Evolutionary conservation across 2,797 vertebrate species (phyloP).

Genomic region (Sebastes hubbsi): DNA sequence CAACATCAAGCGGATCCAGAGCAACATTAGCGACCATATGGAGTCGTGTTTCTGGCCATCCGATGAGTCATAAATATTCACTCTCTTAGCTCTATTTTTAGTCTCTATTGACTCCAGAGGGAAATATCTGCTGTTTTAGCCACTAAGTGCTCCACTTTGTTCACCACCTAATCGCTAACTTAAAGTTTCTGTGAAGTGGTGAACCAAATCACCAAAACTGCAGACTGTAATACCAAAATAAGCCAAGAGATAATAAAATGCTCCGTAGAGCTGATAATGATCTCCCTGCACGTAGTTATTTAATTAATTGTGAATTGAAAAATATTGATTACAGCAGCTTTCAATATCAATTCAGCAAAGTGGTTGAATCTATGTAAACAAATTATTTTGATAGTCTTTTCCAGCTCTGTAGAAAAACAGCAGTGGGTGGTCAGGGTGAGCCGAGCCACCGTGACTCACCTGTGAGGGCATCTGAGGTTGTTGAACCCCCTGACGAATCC

Average conservation of each 20-base stretch:
- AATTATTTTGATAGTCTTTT: background rate
- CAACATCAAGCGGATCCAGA: background rate
- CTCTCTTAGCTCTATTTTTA: background rate
- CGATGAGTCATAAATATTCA: background rate
- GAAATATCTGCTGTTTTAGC: background rate
- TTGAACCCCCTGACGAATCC: constrained; percentile 87
- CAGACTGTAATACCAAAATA: background rate
- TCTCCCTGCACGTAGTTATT: background rate
- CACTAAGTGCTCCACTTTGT: background rate
- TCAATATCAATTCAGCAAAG: background rate
- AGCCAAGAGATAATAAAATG: background rate
- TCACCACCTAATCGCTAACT: background rate
- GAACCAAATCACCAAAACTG: background rate
- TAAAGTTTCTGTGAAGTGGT: background rate
- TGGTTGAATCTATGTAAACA: background rate
- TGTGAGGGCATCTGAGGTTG: constrained; percentile 88
- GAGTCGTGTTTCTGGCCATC: background rate
- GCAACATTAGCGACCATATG: background rate
- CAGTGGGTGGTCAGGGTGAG: background rate
- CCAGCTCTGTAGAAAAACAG: background rate
- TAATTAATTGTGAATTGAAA: background rate
- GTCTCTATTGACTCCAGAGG: background rate
- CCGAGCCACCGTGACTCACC: constrained; percentile 71
- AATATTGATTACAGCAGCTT: background rate
- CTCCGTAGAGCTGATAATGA: background rate